Percentiles rank a stretch among this genome's conserved stretches.
phyloP scores from a whole-genome alignment of 2,797 vertebrate species.

The Phataginus tetradactyla region DNA sequence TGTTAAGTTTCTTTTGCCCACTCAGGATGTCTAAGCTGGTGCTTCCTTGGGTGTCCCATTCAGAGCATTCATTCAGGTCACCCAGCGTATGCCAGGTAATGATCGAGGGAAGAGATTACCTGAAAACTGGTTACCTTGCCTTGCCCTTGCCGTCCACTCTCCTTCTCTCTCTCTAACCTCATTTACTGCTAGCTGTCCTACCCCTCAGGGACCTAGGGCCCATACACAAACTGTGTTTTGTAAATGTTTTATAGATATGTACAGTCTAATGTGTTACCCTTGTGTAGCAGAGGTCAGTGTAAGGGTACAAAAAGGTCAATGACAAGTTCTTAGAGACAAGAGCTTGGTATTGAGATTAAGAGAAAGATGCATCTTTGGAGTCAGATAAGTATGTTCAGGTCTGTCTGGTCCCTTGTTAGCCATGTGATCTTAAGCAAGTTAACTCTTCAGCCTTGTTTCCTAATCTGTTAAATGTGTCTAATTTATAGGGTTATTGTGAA shows the following conservation, averaged over 20 bases:
- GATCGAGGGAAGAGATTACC: background rate
- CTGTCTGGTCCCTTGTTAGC: background rate
- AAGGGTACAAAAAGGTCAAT: background rate
- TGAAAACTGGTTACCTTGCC: background rate
- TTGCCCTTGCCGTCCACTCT: no score
- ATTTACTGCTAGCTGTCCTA: background rate
- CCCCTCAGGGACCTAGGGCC: background rate
- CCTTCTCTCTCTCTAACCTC: no score
- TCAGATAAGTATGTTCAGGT: background rate
- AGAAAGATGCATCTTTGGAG: background rate
- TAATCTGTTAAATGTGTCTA: background rate
- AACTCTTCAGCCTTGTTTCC: conserved; percentile 17
- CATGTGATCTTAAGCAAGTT: background rate
- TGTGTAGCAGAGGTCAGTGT: background rate
- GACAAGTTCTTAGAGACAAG: background rate
- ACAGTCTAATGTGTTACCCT: background rate
- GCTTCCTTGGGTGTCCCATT: background rate
- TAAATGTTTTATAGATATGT: background rate
- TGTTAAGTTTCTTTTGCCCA: background rate
- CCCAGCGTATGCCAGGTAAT: background rate
- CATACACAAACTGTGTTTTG: background rate
- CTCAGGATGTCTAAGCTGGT: background rate
- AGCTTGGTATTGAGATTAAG: background rate
- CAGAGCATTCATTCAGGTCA: background rate
- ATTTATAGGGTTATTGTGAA: background rate